Percentiles rank a stretch among this genome's conserved stretches.
phyloP scores from a whole-genome alignment of 2,113 vertebrate species.

The Irena cyanogastra region DNA sequence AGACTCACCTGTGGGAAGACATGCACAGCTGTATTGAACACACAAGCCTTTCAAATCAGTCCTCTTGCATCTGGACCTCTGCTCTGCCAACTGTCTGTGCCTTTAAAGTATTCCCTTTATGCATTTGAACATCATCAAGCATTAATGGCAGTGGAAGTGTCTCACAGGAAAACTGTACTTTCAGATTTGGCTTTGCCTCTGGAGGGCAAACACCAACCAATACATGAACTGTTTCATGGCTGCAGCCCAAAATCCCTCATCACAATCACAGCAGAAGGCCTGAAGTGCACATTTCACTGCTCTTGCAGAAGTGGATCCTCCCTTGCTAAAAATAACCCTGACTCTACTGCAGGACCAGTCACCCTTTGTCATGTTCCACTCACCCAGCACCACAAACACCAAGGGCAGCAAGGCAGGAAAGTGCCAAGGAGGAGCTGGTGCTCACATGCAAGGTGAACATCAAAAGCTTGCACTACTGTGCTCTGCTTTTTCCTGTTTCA shows the following conservation, averaged over 20 bases:
- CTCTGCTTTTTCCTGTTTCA: not conserved
- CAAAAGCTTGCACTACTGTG: not conserved
- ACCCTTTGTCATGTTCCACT: not conserved
- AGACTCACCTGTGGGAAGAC: constrained; percentile 59
- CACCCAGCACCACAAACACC: not conserved
- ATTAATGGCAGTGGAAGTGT: not conserved
- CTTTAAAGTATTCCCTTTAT: not conserved
- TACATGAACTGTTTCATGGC: rapidly evolving
- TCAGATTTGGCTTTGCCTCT: not conserved
- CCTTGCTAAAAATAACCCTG: not conserved
- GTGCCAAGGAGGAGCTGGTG: not conserved
- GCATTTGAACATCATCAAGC: not conserved
- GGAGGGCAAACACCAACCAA: not conserved
- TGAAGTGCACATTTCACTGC: not conserved
- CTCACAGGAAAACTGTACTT: not conserved
- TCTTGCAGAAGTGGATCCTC: not conserved
- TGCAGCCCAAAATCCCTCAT: not conserved
- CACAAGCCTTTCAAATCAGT: not conserved
- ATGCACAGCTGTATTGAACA: not conserved
- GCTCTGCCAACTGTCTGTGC: not conserved
- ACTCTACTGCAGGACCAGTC: not conserved
- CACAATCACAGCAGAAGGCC: not conserved
- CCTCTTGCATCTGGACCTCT: not conserved
- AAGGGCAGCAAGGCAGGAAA: not conserved
- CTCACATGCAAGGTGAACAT: not conserved